Evolutionary conservation across 2,113 vertebrate genomes (phyloP).

Genomic region (Sminthopsis crassicaudata): DNA sequence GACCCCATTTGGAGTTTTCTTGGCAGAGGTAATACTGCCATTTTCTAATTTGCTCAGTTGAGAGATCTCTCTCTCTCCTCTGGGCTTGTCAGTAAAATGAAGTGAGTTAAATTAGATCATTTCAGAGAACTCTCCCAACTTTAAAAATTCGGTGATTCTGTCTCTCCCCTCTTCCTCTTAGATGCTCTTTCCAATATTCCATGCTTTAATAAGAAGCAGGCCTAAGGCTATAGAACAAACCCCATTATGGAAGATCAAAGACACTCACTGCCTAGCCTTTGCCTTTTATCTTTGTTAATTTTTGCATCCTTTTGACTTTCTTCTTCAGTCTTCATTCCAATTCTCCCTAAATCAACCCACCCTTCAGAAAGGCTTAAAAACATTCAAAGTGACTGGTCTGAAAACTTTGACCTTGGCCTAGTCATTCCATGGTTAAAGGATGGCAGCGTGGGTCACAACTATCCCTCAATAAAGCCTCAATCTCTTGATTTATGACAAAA

Average conservation of each 20-base stretch:
- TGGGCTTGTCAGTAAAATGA: background rate
- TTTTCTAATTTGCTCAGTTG: background rate
- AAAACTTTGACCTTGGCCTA: constrained; percentile 11
- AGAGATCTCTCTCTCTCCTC: background rate
- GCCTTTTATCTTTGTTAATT: background rate
- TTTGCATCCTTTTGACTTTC: constrained; percentile 22
- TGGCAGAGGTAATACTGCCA: background rate
- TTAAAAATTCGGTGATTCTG: background rate
- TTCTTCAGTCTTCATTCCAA: constrained; percentile 15
- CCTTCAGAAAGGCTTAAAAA: constrained; percentile 37
- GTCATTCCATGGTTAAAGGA: background rate
- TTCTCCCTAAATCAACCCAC: constrained; percentile 19
- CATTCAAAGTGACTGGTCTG: constrained; percentile 7
- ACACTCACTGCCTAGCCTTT: background rate
- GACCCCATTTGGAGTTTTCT: background rate
- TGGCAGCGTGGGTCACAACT: background rate
- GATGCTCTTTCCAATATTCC: background rate
- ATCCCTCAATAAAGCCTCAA: background rate
- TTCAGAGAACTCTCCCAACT: background rate
- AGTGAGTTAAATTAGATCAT: background rate
- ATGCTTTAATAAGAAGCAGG: background rate
- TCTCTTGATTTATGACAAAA: background rate
- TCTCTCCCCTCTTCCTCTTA: constrained; percentile 1
- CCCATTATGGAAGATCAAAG: background rate
- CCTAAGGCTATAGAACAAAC: background rate